Conservation (phyloP, 2,113 vertebrate genomes). For the Cettia cetti region DNA sequence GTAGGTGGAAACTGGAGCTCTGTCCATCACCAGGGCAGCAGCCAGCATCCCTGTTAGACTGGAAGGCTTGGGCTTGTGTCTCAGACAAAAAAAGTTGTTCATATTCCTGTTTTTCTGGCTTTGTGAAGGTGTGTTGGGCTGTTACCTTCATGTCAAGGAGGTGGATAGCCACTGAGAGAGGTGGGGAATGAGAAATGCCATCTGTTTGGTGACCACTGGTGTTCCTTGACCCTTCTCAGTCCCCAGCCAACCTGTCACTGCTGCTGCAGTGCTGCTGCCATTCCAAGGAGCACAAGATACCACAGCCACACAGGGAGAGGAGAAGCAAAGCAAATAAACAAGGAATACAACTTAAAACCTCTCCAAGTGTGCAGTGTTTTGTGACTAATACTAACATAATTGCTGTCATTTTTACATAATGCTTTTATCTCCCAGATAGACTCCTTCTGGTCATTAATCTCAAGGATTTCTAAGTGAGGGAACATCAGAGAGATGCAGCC, state of each 20-base stretch:
- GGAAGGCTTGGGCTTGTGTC: neutral
- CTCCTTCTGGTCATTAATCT: constrained; percentile 40
- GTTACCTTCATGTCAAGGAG: neutral
- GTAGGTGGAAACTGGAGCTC: neutral
- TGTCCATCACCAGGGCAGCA: neutral
- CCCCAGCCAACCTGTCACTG: neutral
- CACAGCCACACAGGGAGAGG: neutral
- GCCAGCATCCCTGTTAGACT: neutral
- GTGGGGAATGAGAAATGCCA: neutral
- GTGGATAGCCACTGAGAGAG: neutral
- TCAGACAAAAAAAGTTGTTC: neutral
- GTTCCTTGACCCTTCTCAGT: neutral
- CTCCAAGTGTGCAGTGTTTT: constrained; percentile 22
- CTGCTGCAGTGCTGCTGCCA: neutral
- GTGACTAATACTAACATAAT: constrained; percentile 49
- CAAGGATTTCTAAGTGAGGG: neutral
- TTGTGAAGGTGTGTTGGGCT: neutral
- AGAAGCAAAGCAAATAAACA: constrained; percentile 26
- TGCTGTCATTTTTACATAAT: constrained; percentile 45
- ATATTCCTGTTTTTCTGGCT: neutral
- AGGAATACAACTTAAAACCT: constrained; percentile 8
- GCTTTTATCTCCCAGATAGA: constrained; percentile 30
- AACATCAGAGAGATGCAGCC: neutral
- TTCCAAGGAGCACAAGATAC: neutral
- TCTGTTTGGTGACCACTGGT: neutral